Conservation (phyloP, 2,797 vertebrate species). For the Aselliscus stoliczkanus region DNA sequence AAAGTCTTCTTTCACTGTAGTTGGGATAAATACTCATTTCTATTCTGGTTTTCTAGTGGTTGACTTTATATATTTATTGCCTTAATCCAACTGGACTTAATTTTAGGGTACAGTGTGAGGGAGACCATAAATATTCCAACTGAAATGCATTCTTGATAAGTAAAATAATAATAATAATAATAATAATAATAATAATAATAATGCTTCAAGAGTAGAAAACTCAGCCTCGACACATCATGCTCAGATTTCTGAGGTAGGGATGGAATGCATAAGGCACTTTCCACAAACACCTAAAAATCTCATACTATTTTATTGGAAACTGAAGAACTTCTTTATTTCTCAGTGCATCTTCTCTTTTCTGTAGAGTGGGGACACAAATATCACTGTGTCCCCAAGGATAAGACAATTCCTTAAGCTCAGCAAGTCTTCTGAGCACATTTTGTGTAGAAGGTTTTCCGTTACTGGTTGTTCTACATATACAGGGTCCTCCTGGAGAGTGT, state of each 20-base stretch:
- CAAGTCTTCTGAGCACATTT: background rate
- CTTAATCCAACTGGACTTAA: conserved; percentile 51
- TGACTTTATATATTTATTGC: conserved; percentile 52
- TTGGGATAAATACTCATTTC: conserved; percentile 12
- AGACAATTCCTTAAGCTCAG: background rate
- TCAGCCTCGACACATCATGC: background rate
- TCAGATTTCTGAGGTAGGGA: background rate
- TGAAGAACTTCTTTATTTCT: background rate
- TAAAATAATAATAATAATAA: background rate
- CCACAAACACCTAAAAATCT: background rate
- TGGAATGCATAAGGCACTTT: background rate
- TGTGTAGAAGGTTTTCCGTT: background rate
- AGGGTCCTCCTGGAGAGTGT: background rate
- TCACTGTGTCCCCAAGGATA: background rate
- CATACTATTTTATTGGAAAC: background rate
- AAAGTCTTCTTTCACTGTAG: background rate
- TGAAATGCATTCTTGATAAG: conserved; percentile 36
- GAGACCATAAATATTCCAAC: conserved; percentile 40
- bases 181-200: too few relatives aligned
- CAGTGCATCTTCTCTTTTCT: background rate
- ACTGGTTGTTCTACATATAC: background rate
- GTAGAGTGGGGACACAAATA: background rate
- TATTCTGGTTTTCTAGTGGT: conserved; percentile 44
- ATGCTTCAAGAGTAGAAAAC: conserved; percentile 5
- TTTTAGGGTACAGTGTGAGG: conserved; percentile 31